Percentiles rank a stretch among this genome's conserved stretches.
Evolutionary conservation across 2,797 vertebrate genomes (phyloP).

Genomic region (Perodicticus potto): DNA sequence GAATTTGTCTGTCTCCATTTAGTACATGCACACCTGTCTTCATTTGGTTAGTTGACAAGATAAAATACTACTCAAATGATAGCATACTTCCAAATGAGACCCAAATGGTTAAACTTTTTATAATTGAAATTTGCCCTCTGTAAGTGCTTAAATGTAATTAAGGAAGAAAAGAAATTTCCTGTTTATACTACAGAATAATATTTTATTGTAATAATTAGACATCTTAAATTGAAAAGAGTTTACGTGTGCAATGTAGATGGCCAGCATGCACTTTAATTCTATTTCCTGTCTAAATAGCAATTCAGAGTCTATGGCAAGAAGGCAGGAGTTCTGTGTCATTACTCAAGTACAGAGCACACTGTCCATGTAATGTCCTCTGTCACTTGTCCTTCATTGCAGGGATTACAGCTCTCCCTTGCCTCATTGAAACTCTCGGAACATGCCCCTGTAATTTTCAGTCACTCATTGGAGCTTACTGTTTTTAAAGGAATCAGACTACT

Average conservation of each 20-base stretch:
- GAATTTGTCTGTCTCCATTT: conserved; percentile 27
- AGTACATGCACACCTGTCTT: neutral
- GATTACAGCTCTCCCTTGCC: conserved; percentile 66
- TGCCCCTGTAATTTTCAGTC: conserved; percentile 69
- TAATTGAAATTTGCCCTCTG: conserved; percentile 70
- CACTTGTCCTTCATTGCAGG: conserved; percentile 53
- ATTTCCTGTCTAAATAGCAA: conserved; percentile 58
- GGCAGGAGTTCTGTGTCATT: neutral
- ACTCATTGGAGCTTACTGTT: conserved; percentile 52
- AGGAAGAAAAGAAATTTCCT: conserved; percentile 67
- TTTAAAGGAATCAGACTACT: conserved; percentile 47
- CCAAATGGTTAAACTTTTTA: conserved; percentile 69
- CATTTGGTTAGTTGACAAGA: conserved; percentile 56
- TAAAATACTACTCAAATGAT: conserved; percentile 63
- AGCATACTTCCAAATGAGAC: conserved; percentile 46
- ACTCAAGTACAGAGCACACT: conserved; percentile 2
- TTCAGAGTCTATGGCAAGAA: conserved; percentile 49
- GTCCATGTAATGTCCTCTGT: conserved; percentile 51
- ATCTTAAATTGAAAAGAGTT: conserved; percentile 64
- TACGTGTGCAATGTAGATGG: neutral
- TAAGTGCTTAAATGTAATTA: conserved; percentile 71
- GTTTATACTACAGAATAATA: conserved; percentile 47
- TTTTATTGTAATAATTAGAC: conserved; percentile 68
- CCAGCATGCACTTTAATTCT: conserved; percentile 44
- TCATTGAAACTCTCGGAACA: conserved; percentile 73